Percentiles rank a stretch among this genome's conserved stretches.
phyloP scores from a whole-genome alignment of 1,140 invertebrate species.

The Aphidius gifuensis region DNA sequence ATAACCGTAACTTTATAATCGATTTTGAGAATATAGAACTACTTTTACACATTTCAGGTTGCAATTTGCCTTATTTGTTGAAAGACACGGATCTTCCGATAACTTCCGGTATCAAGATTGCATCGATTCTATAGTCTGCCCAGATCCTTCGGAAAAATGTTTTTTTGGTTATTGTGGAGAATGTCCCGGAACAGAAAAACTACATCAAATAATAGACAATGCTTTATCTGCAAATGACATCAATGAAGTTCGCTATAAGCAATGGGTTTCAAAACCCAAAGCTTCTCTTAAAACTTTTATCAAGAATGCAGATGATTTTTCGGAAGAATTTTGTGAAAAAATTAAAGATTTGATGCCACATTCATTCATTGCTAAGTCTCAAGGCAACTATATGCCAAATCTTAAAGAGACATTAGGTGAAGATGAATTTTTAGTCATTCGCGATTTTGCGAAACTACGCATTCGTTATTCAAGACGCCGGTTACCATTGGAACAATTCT shows the following conservation, averaged over 20 bases:
- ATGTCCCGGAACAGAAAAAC: slow-evolving; percentile 1
- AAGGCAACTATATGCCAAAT: slow-evolving; percentile 23
- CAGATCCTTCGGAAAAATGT: neutral
- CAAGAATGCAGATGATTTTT: slow-evolving; percentile 17
- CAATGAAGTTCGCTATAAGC: slow-evolving; percentile 10
- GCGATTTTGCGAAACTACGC: too few species aligned
- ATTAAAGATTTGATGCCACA: slow-evolving; percentile 22
- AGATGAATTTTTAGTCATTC: slow-evolving; percentile 13
- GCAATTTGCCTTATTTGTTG: neutral
- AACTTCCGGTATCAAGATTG: too few species aligned
- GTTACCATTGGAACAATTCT: too few species aligned
- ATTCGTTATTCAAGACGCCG: too few species aligned
- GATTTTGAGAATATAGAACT: too few species aligned
- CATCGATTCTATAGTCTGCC: too few species aligned
- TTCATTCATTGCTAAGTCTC: slow-evolving; percentile 30
- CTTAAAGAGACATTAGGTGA: slow-evolving; percentile 22
- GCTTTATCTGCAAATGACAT: slow-evolving; percentile 1
- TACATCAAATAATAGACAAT: neutral
- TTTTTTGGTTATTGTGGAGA: neutral
- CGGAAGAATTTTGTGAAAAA: slow-evolving; percentile 19
- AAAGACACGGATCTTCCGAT: too few species aligned
- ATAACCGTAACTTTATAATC: too few species aligned
- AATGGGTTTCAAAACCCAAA: slow-evolving; percentile 18
- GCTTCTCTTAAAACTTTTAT: slow-evolving; percentile 20
- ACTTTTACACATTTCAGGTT: too few species aligned